Conservation (phyloP, 2,888 invertebrate genomes). For the Fabriciana adippe region DNA sequence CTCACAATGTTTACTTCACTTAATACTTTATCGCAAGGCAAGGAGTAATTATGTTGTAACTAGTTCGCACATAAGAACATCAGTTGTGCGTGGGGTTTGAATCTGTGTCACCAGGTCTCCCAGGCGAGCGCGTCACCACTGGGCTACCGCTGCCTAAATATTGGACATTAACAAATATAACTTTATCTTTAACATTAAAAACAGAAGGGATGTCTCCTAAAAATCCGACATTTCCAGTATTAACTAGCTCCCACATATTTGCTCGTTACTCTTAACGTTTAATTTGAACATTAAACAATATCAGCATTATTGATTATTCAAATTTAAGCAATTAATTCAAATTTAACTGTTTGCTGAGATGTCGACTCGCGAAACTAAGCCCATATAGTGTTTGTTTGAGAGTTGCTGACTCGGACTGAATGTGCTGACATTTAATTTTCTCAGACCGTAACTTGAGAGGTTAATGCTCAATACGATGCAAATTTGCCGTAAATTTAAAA, state of each 20-base stretch:
- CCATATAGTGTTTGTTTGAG: constrained; percentile 4
- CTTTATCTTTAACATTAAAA: no score
- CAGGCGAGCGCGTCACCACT: no score
- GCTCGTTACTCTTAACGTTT: neutral
- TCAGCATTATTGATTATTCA: constrained; percentile 14
- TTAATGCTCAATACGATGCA: constrained; percentile 2
- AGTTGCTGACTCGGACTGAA: constrained; percentile 10
- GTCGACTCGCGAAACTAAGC: constrained; percentile 2
- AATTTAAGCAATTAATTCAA: constrained; percentile 15
- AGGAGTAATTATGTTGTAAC: no score
- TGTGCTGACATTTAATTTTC: neutral
- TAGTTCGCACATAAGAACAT: no score
- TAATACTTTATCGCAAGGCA: no score
- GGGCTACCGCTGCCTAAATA: no score
- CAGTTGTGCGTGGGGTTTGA: no score
- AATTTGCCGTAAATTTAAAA: constrained; percentile 6
- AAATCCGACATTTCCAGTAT: no score
- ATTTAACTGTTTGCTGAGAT: constrained; percentile 2
- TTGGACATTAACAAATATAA: no score
- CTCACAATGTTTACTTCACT: no score
- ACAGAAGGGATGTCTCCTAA: no score
- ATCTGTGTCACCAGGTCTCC: no score
- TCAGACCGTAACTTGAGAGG: neutral
- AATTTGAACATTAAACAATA: constrained; percentile 7
- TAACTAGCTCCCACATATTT: neutral